Evolutionary conservation across 2,888 invertebrate genomes (phyloP).

Genomic region (Pardosa pseudoannulata): DNA sequence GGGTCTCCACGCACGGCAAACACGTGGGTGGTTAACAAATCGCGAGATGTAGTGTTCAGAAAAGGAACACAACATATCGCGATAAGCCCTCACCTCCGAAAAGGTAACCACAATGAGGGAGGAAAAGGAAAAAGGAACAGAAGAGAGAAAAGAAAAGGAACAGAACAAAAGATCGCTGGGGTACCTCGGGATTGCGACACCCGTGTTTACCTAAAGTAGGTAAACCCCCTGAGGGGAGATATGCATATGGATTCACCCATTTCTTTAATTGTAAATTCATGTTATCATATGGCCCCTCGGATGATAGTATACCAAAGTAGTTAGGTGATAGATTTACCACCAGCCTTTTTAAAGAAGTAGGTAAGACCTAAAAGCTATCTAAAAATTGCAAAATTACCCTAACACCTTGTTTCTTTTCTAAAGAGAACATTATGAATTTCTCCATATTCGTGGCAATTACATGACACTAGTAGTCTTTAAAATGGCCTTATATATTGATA

Average conservation of each 20-base stretch:
- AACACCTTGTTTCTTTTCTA: not conserved
- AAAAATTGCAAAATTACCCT: not conserved
- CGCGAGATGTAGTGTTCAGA: too few relatives aligned
- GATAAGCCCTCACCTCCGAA: too few relatives aligned
- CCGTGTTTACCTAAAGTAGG: too few relatives aligned
- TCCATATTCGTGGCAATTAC: not conserved
- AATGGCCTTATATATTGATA: not conserved
- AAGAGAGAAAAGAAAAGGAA: too few relatives aligned
- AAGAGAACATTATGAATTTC: not conserved
- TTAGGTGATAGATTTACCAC: not conserved
- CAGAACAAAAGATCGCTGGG: too few relatives aligned
- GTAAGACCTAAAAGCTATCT: slow-evolving; percentile 13
- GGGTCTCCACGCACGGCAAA: too few relatives aligned
- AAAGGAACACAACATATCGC: too few relatives aligned
- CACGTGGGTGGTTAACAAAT: too few relatives aligned
- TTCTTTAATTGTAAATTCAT: slow-evolving; percentile 70
- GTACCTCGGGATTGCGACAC: too few relatives aligned
- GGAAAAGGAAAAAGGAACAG: too few relatives aligned
- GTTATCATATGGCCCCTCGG: not conserved
- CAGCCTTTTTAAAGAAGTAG: slow-evolving; percentile 3
- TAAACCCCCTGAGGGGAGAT: too few relatives aligned
- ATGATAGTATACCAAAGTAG: not conserved
- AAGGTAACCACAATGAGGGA: too few relatives aligned
- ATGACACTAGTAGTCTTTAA: not conserved
- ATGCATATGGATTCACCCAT: slow-evolving; percentile 75